Base-by-base conservation (phyloP, 2,113 vertebrate genomes). In the Rhabdornis inornatus region DNA sequence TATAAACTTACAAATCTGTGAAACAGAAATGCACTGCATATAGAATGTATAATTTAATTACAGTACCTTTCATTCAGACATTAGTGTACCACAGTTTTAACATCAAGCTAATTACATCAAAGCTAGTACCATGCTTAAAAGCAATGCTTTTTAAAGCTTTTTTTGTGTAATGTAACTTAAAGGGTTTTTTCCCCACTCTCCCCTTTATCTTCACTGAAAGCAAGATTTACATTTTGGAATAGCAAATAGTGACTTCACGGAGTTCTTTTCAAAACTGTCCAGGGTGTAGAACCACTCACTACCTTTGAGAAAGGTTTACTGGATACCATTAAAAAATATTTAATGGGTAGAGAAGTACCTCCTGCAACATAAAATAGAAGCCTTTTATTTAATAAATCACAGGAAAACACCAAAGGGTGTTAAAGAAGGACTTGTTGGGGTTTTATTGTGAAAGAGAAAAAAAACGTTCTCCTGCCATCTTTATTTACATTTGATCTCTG, bases 11-110 rank as follows among this genome's bases (percentile, higher is more conserved):
- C 3, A 87, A 76, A 79, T 42, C 31, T 35, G 28, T 53, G 45
- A 64, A 87, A 72, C 0, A 50, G 50, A 90, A 75, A 72, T 53
- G 50, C 21, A 42, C 11, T n/a, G 30, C 30, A 85, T 94, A 76
- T 22, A 76, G n/a, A 75, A 85, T 57, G 57, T 49, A 25, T 52
- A 55, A 70, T 68, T 89, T 87, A 87, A 78, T 81, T 91, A 82
- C 15, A 72, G 23, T 57, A 56, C 40, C 50, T 95, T 91, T 88
- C 79, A 80, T 87, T 94, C 78, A 95, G 87, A 91, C 52, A 72
- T 83, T 71, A 74, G 55, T 40, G 68, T 30, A 71, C 75, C 83
- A 47, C 31, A 93, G 44, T 74, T 98, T 92, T 90, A 97, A 96
- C 56, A 92, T 83, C 89, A 94, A 94, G 81, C 44, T 92, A 94